These are phyloP conservation scores for Chelidonichthys spinosus DNA, from an alignment of 2,797 vertebrate species.

Conservation along the genomic window DNA sequence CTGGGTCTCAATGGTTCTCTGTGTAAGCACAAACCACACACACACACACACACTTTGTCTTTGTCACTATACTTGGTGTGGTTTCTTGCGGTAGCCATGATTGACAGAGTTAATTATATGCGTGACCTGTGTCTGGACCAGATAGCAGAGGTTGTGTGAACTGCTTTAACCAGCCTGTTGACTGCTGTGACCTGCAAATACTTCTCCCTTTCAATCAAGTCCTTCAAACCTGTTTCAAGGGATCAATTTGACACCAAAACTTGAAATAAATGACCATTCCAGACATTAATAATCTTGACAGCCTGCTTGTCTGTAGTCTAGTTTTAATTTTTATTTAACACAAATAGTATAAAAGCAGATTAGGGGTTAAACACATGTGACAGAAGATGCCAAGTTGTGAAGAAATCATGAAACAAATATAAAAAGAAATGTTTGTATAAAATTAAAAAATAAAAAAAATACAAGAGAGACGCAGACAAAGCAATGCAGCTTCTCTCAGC, in stretches of 20 bases:
- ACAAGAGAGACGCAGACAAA: background rate
- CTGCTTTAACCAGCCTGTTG: constrained; percentile 41
- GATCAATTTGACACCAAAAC: background rate
- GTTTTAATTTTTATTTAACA: background rate
- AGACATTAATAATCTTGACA: background rate
- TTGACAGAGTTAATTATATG: constrained; percentile 68
- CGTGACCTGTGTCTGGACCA: constrained; percentile 50
- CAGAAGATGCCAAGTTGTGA: background rate
- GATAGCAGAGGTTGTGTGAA: constrained; percentile 73
- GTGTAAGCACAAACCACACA: constrained; percentile 86
- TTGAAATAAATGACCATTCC: background rate
- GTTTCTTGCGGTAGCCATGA: constrained; percentile 30
- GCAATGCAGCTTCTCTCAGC: background rate
- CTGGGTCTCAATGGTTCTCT: constrained; percentile 87
- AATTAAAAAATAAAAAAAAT: background rate
- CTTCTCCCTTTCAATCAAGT: constrained; percentile 15
- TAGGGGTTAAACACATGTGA: background rate
- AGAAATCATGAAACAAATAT: background rate
- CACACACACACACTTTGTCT: background rate
- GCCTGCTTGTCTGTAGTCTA: background rate
- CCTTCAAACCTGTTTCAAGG: constrained; percentile 12
- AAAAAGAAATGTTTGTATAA: background rate
- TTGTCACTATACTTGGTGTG: background rate
- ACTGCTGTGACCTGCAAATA: constrained; percentile 41
- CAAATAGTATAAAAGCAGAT: background rate